Conservation (phyloP, 37 sponge, comb jelly and placozoan genomes). For the Cladorhizidae sp. region DNA sequence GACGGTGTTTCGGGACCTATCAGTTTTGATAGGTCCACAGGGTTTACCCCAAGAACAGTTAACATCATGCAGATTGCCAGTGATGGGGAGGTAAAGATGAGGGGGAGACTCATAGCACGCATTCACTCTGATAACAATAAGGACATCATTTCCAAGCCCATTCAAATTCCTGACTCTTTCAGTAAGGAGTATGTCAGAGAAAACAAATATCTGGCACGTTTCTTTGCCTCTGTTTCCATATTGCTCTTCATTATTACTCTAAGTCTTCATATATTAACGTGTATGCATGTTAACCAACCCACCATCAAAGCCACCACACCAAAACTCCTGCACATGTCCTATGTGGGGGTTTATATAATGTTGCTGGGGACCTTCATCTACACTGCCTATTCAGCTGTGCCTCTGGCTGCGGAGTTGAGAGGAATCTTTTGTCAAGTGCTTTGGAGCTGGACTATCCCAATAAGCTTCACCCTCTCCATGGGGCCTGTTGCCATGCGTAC, state of each 20-base stretch:
- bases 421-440: slow-evolving; percentile 2
- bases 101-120: too few species aligned
- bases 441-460: slow-evolving; percentile 2
- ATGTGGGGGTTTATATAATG: background rate
- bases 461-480: slow-evolving; percentile 5
- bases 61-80: background rate
- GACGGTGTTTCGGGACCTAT: slow-evolving; percentile 12
- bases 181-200: background rate
- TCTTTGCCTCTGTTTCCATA: background rate
- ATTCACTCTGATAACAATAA: background rate
- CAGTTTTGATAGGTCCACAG: background rate
- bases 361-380: background rate
- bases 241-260: background rate
- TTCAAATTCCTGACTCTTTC: background rate
- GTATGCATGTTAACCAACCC: background rate
- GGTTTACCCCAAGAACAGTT: background rate
- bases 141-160: background rate
- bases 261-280: background rate
- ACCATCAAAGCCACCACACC: slow-evolving; percentile 5
- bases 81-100: too few species aligned
- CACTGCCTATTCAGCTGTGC: background rate
- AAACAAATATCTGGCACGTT: background rate
- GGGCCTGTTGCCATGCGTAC: slow-evolving; percentile 11
- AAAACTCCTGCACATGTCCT: background rate
- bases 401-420: background rate